Evolutionary conservation across 64 coral and sea anemone genomes (phyloP).

Genomic region (Stichodactyla mertensii): DNA sequence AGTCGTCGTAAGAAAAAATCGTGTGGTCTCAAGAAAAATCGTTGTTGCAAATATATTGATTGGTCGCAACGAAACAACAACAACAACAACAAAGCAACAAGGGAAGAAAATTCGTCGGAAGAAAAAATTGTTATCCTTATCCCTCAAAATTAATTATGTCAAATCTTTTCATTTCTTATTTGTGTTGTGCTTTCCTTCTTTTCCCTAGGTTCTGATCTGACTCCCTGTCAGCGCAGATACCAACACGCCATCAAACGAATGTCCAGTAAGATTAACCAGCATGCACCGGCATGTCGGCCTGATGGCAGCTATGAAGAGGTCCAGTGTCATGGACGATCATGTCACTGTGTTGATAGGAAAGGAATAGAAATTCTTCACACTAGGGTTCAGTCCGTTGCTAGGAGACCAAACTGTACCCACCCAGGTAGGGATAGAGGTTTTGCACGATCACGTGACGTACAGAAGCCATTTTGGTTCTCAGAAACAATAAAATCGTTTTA

Average conservation of each 20-base stretch:
- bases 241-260: constrained; percentile 20
- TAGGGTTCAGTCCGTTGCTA: constrained; percentile 2
- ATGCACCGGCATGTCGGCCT: constrained; percentile 18
- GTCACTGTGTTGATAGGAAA: constrained; percentile 39
- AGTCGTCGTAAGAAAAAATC: no score
- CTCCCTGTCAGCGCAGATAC: constrained; percentile 40
- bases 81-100: no score
- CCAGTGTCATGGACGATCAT: constrained; percentile 38
- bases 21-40: no score
- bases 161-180: background rate
- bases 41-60: no score
- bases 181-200: background rate
- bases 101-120: no score
- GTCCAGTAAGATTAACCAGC: background rate
- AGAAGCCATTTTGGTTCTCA: no score
- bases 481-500: no score
- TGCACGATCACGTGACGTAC: background rate
- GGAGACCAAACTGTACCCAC: constrained; percentile 42
- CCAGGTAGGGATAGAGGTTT: constrained; percentile 23
- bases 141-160: no score
- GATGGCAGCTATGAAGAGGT: constrained; percentile 48
- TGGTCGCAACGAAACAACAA: no score
- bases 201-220: constrained; percentile 1
- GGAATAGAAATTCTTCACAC: constrained; percentile 30
- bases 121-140: no score